These are phyloP conservation scores for Invenusta paracnida DNA, from an alignment of 2,888 invertebrate genomes.

Conservation along the genomic window DNA sequence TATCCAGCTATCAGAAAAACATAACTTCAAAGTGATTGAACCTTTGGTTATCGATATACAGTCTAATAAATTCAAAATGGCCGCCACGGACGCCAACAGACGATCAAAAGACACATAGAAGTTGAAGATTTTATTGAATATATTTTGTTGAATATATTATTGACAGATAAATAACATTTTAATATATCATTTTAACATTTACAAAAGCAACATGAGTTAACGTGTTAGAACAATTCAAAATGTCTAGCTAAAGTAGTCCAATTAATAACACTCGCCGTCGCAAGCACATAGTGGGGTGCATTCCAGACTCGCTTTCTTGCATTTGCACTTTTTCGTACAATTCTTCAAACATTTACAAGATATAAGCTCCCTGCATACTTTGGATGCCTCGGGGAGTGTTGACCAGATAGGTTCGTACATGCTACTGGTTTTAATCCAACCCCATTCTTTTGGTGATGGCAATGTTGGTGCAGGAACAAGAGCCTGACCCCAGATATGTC, in stretches of 20 bases:
- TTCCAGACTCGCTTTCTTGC: constrained; percentile 7
- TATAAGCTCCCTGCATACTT: not conserved
- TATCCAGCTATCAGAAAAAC: no score
- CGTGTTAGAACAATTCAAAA: no score
- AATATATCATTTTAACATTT: not conserved
- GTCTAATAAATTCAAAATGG: not conserved
- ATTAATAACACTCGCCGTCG: not conserved
- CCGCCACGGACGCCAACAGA: no score
- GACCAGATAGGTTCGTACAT: not conserved
- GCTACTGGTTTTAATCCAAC: not conserved
- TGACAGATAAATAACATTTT: not conserved
- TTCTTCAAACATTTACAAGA: not conserved
- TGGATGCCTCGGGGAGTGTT: not conserved
- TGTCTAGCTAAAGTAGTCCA: no score
- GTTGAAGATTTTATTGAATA: no score
- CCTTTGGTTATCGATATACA: not conserved
- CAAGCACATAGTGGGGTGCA: constrained; percentile 24
- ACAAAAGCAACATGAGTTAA: not conserved
- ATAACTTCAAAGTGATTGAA: not conserved
- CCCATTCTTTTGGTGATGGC: constrained; percentile 8
- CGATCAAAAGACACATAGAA: no score
- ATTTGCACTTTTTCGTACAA: constrained; percentile 9
- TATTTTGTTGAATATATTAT: not conserved
- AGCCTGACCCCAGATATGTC: constrained; percentile 43
- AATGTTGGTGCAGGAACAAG: not conserved